These are phyloP conservation scores for Tauraco erythrolophus DNA, from an alignment of 2,113 vertebrate species.

Conservation along the genomic window DNA sequence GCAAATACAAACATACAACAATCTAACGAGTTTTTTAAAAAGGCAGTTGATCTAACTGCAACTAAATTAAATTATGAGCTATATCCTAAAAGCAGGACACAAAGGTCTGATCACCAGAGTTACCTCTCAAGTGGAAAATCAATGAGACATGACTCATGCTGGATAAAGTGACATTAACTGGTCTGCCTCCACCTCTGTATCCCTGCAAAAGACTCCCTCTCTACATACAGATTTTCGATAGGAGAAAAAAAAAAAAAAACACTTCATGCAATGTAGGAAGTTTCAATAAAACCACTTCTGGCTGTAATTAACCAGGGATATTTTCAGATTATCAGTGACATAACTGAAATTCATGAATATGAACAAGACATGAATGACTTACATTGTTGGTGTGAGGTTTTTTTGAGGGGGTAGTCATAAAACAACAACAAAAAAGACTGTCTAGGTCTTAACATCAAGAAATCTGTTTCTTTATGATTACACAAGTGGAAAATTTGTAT, in stretches of 20 bases:
- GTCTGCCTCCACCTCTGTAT: not conserved
- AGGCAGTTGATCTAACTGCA: not conserved
- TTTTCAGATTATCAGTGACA: not conserved
- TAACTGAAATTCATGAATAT: not conserved
- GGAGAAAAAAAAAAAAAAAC: not conserved
- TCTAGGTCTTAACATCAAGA: not conserved
- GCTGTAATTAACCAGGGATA: not conserved
- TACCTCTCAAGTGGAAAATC: slow-evolving; percentile 28
- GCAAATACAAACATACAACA: not conserved
- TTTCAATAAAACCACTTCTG: not conserved
- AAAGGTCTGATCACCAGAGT: not conserved
- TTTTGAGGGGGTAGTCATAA: not conserved
- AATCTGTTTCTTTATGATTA: not conserved
- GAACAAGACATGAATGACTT: not conserved
- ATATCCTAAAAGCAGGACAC: not conserved
- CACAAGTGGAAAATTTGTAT: not conserved
- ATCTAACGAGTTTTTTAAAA: not conserved
- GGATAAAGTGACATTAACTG: not conserved
- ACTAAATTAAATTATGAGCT: not conserved
- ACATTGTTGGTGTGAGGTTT: not conserved
- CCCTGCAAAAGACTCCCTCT: not conserved
- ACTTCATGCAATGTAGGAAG: not conserved
- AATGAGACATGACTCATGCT: not conserved
- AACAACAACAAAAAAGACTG: not conserved
- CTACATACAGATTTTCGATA: not conserved